These are phyloP conservation scores for Zoanthus sansibaricus DNA, from an alignment of 92 coral and sea anemone genomes.

Conservation along the genomic window DNA sequence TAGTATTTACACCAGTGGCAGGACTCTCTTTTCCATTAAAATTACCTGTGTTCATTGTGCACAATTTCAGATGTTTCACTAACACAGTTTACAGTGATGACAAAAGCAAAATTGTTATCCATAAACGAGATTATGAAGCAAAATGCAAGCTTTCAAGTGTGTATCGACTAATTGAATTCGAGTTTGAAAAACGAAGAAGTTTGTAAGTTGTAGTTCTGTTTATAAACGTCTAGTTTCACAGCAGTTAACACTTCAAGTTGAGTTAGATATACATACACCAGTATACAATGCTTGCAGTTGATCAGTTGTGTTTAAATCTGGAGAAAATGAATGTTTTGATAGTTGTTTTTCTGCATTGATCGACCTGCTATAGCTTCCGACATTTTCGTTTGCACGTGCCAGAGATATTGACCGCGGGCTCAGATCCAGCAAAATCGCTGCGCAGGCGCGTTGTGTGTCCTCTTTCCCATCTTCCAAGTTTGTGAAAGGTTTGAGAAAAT, in stretches of 20 bases:
- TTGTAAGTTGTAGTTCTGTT: too few relatives aligned
- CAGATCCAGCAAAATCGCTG: conserved; percentile 75
- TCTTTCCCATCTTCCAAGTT: conserved; percentile 78
- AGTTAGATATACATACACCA: too few relatives aligned
- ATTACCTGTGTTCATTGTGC: not conserved
- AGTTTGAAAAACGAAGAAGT: too few relatives aligned
- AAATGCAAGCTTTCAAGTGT: not conserved
- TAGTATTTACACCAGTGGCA: not conserved
- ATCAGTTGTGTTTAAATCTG: not conserved
- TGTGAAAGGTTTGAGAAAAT: conserved; percentile 35
- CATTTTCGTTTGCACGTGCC: conserved; percentile 50
- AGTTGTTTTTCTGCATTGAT: not conserved
- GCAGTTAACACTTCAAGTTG: too few relatives aligned
- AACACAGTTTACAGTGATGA: not conserved
- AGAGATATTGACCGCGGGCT: conserved; percentile 68
- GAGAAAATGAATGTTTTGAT: not conserved
- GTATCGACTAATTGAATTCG: not conserved
- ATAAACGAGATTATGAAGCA: not conserved
- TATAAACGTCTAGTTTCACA: too few relatives aligned
- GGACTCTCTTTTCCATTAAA: not conserved
- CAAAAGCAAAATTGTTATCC: not conserved
- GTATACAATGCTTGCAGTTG: too few relatives aligned
- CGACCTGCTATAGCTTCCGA: not conserved
- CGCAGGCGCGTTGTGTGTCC: conserved; percentile 69
- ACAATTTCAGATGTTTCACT: not conserved